Evolutionary conservation across 1,140 invertebrate genomes (phyloP), one percentile per base, ranked within the genome.

Genomic region (Octopus sinensis): DNA sequence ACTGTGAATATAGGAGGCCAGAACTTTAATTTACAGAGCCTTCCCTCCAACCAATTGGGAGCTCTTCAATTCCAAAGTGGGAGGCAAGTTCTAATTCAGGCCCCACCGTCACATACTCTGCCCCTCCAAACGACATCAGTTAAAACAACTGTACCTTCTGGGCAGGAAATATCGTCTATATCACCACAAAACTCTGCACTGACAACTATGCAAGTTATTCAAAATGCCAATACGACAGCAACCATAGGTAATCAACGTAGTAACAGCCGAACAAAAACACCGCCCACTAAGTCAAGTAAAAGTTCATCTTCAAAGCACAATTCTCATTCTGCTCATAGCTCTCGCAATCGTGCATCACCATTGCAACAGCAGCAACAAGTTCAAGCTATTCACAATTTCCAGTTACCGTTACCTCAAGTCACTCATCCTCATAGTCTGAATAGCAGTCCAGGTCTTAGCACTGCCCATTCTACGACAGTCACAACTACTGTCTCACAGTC

Each of bases 1-100:
- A 87, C 85, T 12, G 76, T 88, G n/a, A 87, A 87, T 80, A 81
- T 88, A 73, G 78, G 79, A 17, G 80, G 84, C 6, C 84, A 85
- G 78, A 79, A 73, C 68, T 51, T 79, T 76, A 83, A 81, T 53
- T 77, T 75, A 30, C 76, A 51, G 30, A 71, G 54, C 10, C 78
- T 76, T 23, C 30, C 79, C 4, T 56, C 54, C 17, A 68, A n/a
- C 62, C n/a, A 12, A 68, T n/a, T 68, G 62, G 43, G 52, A 77
- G 17, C 43, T 6, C 30, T 77, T n/a, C 76, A 77, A 82, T 54
- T 79, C 62, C 79, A 71, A 76, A 56, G 6, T n/a, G 62, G 79
- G 53, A 54, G 78, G 78, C 83, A 79, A 51, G 76, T 79, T 54
- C 77, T 80, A 54, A 54, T 62, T 13, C 82, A 82, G 62, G 51